Conservation (phyloP, 2,797 vertebrate genomes). For the Pseudocheirus occidentalis region DNA sequence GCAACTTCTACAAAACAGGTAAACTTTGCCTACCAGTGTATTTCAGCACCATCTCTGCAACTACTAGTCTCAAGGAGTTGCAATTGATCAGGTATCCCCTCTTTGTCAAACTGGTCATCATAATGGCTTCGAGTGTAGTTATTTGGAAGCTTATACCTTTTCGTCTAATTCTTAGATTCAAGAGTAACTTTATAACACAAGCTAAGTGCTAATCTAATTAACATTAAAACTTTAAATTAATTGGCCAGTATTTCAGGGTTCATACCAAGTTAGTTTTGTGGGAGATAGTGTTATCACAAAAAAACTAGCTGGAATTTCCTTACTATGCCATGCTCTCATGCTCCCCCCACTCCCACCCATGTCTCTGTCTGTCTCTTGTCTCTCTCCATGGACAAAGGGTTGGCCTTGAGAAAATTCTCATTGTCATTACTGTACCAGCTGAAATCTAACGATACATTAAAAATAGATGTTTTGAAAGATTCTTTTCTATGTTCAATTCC, state of each 20-base stretch:
- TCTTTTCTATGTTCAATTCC: neutral
- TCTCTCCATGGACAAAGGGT: neutral
- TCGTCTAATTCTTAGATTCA: neutral
- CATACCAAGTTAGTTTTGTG: neutral
- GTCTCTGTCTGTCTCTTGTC: neutral
- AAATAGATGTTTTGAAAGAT: neutral
- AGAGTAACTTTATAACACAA: neutral
- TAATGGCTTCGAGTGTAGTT: neutral
- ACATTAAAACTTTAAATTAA: neutral
- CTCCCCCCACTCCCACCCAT: neutral
- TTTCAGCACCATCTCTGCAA: neutral
- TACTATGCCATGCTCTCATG: neutral
- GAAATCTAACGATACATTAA: neutral
- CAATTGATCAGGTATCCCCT: neutral
- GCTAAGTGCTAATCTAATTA: neutral
- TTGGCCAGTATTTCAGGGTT: neutral
- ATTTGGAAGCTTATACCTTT: neutral
- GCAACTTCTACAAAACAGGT: neutral
- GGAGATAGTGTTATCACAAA: neutral
- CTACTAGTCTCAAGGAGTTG: neutral
- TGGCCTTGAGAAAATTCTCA: neutral
- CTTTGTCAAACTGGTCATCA: neutral
- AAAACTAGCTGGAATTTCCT: neutral
- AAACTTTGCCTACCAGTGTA: neutral
- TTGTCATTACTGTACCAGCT: neutral